These are phyloP conservation scores for Notothenia coriiceps DNA, from an alignment of 2,113 vertebrate species.

Conservation along the genomic window DNA sequence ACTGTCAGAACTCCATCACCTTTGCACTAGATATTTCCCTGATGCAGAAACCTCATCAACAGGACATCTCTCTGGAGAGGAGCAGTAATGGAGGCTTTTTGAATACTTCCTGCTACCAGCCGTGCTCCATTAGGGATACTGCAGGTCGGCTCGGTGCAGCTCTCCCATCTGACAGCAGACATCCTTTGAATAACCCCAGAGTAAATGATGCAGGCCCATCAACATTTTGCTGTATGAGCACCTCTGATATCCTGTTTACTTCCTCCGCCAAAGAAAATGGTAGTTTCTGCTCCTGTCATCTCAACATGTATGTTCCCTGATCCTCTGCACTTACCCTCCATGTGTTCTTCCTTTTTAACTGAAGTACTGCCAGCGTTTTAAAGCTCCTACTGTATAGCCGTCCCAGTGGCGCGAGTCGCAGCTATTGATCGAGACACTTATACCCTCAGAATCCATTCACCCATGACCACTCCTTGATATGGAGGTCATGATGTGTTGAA, in stretches of 20 bases:
- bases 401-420: not conserved
- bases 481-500: not conserved
- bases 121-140: slow-evolving; percentile 17
- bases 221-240: slow-evolving; percentile 47
- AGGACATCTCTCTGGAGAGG: slow-evolving; percentile 14
- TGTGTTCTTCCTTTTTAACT: not conserved
- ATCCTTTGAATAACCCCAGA: slow-evolving; percentile 60
- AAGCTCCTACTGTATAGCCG: not conserved
- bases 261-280: slow-evolving; percentile 21
- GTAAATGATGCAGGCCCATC: slow-evolving; percentile 40
- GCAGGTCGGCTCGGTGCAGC: not conserved
- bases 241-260: slow-evolving; percentile 57
- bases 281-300: not conserved
- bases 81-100: slow-evolving; percentile 33
- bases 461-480: not conserved
- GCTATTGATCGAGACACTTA: slow-evolving; percentile 35
- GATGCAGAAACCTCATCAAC: slow-evolving; percentile 18
- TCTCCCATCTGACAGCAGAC: slow-evolving; percentile 17
- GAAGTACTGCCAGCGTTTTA: not conserved
- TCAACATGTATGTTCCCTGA: not conserved
- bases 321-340: not conserved
- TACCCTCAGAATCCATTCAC: slow-evolving; percentile 10
- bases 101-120: slow-evolving; percentile 27
- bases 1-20: not conserved
- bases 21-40: not conserved